Percentiles rank a stretch among this genome's conserved stretches.
Conservation (phyloP, 2,888 invertebrate species). For the Stenchaetothrips biformis region DNA sequence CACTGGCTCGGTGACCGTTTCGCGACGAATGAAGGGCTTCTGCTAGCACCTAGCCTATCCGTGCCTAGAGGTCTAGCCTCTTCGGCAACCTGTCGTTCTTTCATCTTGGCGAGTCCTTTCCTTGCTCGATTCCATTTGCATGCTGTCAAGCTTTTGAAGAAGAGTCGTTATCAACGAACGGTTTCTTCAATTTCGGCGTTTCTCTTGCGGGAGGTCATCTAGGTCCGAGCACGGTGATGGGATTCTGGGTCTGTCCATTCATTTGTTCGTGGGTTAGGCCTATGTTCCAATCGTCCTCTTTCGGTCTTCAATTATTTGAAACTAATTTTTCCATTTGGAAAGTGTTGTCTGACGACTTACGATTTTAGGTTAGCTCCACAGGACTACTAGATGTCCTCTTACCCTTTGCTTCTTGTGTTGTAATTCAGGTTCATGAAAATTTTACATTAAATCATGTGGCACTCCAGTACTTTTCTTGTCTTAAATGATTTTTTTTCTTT, state of each 20-base stretch:
- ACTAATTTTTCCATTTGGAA: not conserved
- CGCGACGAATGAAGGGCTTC: not conserved
- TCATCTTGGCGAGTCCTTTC: not conserved
- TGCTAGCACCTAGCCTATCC: not conserved
- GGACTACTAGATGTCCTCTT: too few relatives aligned
- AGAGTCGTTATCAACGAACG: too few relatives aligned
- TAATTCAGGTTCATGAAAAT: not conserved
- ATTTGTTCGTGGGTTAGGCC: too few relatives aligned
- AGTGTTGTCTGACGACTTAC: not conserved
- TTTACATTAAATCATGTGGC: not conserved
- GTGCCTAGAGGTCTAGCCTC: not conserved
- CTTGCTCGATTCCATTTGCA: too few relatives aligned
- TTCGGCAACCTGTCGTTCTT: not conserved
- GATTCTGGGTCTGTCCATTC: not conserved
- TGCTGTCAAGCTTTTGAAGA: too few relatives aligned
- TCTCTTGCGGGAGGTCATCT: not conserved
- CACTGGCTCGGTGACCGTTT: conserved; percentile 3
- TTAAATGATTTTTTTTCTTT: not conserved
- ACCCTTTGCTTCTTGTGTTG: not conserved
- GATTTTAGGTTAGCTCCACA: too few relatives aligned
- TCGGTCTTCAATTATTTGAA: not conserved
- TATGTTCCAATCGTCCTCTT: not conserved
- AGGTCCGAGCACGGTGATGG: not conserved
- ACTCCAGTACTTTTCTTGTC: not conserved
- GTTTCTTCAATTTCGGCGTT: not conserved